Evolutionary conservation across 2,113 vertebrate genomes (phyloP), one percentile per base, ranked within the genome.

Genomic region (Amazona guildingii): DNA sequence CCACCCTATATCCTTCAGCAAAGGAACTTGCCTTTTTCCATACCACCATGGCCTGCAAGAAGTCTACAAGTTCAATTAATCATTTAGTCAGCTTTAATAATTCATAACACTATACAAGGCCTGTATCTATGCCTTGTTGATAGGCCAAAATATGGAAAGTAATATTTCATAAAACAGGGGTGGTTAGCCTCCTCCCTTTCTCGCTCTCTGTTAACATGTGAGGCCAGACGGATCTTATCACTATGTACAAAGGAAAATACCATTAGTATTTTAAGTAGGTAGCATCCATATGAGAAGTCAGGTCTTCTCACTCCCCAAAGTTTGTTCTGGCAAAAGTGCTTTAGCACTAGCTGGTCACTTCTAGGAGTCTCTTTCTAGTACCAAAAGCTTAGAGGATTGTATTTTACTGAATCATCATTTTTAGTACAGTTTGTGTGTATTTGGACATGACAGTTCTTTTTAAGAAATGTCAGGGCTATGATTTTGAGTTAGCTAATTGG

Each of bases 121-220:
- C 33, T 64, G 3, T n/a, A 74, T 48, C n/a, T 75, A 25, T 2
- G 10, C 6, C 12, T 68, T 1, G 0, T 3, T 61, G 41, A 74
- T 48, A 25, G 37, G 11, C 27, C 25, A 51, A 69, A 80, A 77
- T 63, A 59, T 12, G 10, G 29, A 87, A 91, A 92, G 31, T 1
- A 64, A 4, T 3, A 16, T 9, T 73, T 80, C 62, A 79, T 57
- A 33, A 70, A 86, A 16, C 4, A 9, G 7, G 9, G 5, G 7
- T 13, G 5, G 17, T 54, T 57, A 44, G 3, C 28, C 14, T 83
- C 28, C 14, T 83, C 9, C 51, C 24, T n/a, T 90, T 90, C 75
- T 68, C 27, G 13, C 9, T 59, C 74, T 67, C 19, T 82, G 28
- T 74, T 85, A 61, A 1, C 21, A 33, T 54, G 17, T 85, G 66